These are phyloP conservation scores for Cavia porcellus DNA, from an alignment of 2,113 vertebrate genomes.

Conservation along the genomic window DNA sequence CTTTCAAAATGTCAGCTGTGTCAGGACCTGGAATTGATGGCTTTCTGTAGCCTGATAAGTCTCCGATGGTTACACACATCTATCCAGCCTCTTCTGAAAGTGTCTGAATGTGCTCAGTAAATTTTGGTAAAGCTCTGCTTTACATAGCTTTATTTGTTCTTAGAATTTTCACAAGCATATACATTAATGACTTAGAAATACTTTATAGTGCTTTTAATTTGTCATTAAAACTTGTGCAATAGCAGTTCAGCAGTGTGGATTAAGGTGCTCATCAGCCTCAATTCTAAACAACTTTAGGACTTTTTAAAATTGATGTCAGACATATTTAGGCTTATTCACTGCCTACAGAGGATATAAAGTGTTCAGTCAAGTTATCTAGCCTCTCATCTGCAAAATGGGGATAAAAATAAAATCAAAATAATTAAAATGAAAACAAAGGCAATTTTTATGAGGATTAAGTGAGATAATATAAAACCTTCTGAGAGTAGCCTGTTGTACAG, in stretches of 20 bases:
- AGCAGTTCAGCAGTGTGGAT: neutral
- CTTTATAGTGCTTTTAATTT: neutral
- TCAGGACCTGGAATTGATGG: neutral
- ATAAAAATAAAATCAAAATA: neutral
- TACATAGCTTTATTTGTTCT: neutral
- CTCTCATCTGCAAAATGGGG: neutral
- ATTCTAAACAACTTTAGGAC: neutral
- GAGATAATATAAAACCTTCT: neutral
- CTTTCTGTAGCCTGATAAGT: neutral
- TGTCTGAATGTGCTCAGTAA: neutral
- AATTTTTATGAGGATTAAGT: neutral
- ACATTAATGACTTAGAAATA: neutral
- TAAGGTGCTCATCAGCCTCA: neutral
- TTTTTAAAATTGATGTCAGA: neutral
- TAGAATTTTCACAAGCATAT: neutral
- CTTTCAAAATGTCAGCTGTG: constrained; percentile 41
- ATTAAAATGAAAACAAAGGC: neutral
- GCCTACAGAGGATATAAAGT: neutral
- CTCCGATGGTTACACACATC: neutral
- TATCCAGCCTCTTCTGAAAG: neutral
- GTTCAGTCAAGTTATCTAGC: neutral
- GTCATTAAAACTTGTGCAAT: neutral
- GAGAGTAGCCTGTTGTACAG: neutral
- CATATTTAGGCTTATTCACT: neutral
- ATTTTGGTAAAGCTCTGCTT: constrained; percentile 1